Base-by-base conservation (phyloP, 2,797 vertebrate genomes). In the Lithobates sylvaticus region DNA sequence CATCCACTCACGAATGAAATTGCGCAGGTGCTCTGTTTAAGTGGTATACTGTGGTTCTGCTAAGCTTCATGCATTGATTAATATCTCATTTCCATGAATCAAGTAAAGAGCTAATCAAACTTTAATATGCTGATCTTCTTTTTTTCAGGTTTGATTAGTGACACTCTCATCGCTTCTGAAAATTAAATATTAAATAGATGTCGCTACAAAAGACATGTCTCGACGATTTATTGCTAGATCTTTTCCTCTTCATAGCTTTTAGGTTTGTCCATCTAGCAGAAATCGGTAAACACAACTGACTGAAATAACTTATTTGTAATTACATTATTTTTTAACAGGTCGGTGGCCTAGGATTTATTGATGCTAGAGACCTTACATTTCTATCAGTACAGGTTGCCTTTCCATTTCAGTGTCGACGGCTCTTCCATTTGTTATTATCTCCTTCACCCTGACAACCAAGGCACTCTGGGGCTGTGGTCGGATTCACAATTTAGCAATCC, bases 21-120 rank as follows among this genome's bases (percentile, higher is more conserved):
- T 90, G 73, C 84, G 85, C 91, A 94, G 91, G 90, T 93, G 89
- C 87, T 89, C 88, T 47, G 86, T 88, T 90, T 90, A 89, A 91
- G 87, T 89, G 77, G 85, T 80, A 88, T 82, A 86, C 88, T 88
- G 81, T 10, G 88, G 89, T 85, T 88, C 88, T 91, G 79, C 78
- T 91, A 90, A 87, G 89, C 89, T 88, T 91, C 8, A 69, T 85
- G 83, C 86, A 91, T 92, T 94, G 91, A 94, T 94, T 94, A 92
- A 90, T 91, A 89, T 81, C 84, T 90, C 76, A 87, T 88, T 87
- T 88, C 89, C 77, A 91, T 91, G 77, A 81, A 79, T 92, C 86
- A 79, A 88, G 84, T 68, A 93, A 90, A 87, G 82, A 91, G 82
- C 88, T 92, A 92, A 93, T 94, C 91, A 94, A 72, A 88, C 81